Conservation (phyloP, 2,113 vertebrate genomes). For the Mustelus asterias region DNA sequence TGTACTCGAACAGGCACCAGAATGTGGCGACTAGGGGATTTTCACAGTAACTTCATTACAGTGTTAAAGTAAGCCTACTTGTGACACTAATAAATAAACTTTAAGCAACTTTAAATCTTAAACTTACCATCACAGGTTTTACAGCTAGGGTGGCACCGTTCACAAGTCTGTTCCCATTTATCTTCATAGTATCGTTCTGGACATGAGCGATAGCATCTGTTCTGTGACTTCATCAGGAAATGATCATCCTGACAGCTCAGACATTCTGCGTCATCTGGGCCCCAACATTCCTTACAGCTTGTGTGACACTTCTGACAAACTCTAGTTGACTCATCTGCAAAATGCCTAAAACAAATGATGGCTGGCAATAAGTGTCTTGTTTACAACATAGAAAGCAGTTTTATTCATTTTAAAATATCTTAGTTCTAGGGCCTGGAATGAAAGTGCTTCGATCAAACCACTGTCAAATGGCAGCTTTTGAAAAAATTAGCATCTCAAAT, state of each 20-base stretch:
- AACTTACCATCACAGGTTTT: slow-evolving; percentile 67
- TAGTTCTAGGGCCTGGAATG: not conserved
- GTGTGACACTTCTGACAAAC: slow-evolving; percentile 69
- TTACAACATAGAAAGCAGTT: slow-evolving; percentile 28
- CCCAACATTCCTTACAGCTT: slow-evolving; percentile 67
- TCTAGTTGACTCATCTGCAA: slow-evolving; percentile 55
- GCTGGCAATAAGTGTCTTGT: not conserved
- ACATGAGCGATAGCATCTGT: slow-evolving; percentile 63
- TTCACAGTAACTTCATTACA: too few relatives aligned
- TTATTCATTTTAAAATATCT: not conserved
- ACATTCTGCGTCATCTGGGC: slow-evolving; percentile 58
- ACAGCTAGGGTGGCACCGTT: slow-evolving; percentile 76
- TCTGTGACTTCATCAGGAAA: slow-evolving; percentile 59
- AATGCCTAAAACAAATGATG: slow-evolving; percentile 62
- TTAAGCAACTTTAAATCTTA: not conserved
- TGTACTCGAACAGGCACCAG: too few relatives aligned
- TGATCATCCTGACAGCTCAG: slow-evolving; percentile 64
- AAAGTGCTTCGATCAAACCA: not conserved
- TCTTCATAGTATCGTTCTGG: slow-evolving; percentile 64
- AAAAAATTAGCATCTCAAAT: too few relatives aligned
- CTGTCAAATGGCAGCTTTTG: not conserved
- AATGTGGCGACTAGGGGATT: not conserved
- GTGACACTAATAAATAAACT: too few relatives aligned
- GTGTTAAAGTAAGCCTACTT: too few relatives aligned
- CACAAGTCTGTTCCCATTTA: slow-evolving; percentile 51